Evolutionary conservation across 2,888 invertebrate genomes (phyloP).

Genomic region (Acanthosepion esculentum): DNA sequence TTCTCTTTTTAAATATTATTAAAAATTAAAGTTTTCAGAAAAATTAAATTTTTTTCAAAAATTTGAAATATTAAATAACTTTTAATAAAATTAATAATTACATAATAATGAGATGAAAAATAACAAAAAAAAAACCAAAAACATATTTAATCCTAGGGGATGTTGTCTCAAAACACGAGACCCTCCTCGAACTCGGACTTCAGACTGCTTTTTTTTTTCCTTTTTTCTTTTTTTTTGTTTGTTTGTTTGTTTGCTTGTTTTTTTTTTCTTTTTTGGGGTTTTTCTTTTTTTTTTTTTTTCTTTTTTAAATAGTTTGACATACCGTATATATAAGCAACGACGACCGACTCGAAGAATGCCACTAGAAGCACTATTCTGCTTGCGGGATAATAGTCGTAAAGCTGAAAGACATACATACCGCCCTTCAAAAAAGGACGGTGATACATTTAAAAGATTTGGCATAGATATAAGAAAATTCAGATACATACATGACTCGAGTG

Average conservation of each 20-base stretch:
- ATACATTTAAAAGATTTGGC: slow-evolving; percentile 46
- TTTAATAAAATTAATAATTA: no score
- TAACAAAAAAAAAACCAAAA: no score
- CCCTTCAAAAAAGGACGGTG: slow-evolving; percentile 76
- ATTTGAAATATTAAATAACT: no score
- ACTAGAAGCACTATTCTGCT: slow-evolving; percentile 80
- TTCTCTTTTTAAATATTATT: no score
- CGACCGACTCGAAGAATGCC: slow-evolving; percentile 84
- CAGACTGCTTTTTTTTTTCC: not conserved
- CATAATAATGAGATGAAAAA: no score
- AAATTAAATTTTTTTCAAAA: no score
- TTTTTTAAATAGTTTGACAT: slow-evolving; percentile 55
- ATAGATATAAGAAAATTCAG: slow-evolving; percentile 38
- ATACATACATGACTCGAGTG: slow-evolving; percentile 39
- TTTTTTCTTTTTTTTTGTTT: not conserved
- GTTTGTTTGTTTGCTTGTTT: not conserved
- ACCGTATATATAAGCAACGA: slow-evolving; percentile 90
- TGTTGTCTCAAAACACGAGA: not conserved
- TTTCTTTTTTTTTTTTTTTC: not conserved
- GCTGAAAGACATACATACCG: slow-evolving; percentile 82
- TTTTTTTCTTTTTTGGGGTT: not conserved
- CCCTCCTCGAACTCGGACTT: not conserved
- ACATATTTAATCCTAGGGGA: not conserved
- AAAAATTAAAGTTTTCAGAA: no score
- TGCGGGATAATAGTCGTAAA: slow-evolving; percentile 81